These are phyloP conservation scores for Mus musculus DNA, from an alignment of 2,113 vertebrate genomes.

Conservation along the genomic window DNA sequence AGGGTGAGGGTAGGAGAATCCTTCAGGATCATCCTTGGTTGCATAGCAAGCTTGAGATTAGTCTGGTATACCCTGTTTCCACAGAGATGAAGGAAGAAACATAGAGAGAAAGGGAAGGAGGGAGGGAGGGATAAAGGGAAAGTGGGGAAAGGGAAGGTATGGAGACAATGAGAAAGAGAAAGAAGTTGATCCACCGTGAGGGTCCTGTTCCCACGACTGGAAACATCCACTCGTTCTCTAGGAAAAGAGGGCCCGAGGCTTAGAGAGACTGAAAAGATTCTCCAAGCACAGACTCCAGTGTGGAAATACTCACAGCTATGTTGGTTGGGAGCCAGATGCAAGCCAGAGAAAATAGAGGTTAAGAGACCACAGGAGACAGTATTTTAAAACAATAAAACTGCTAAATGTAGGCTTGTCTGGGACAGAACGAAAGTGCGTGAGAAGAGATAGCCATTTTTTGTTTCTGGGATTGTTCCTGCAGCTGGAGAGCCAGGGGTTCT, in stretches of 20 bases:
- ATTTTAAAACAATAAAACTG: slow-evolving; percentile 60
- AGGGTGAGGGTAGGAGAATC: no score
- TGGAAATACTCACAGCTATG: neutral
- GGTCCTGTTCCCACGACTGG: neutral
- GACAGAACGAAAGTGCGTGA: neutral
- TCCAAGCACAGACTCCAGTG: neutral
- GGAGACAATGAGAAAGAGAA: neutral
- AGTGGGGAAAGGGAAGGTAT: no score
- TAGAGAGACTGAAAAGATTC: neutral
- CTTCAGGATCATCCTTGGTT: neutral
- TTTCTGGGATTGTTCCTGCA: neutral
- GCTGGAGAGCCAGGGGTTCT: neutral
- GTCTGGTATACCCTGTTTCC: neutral
- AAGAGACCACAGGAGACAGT: slow-evolving; percentile 52
- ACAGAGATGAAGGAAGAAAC: neutral
- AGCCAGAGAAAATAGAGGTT: slow-evolving; percentile 26
- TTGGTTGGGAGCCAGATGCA: neutral
- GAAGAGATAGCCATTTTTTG: neutral
- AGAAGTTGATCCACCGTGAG: neutral
- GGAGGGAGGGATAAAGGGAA: neutral
- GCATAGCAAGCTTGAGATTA: neutral
- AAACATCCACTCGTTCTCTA: neutral
- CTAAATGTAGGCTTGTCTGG: slow-evolving; percentile 41
- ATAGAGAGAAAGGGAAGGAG: neutral
- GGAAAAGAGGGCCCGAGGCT: neutral